Base-by-base conservation (phyloP, 2,888 invertebrate genomes). In the Meandrusa payeni region DNA sequence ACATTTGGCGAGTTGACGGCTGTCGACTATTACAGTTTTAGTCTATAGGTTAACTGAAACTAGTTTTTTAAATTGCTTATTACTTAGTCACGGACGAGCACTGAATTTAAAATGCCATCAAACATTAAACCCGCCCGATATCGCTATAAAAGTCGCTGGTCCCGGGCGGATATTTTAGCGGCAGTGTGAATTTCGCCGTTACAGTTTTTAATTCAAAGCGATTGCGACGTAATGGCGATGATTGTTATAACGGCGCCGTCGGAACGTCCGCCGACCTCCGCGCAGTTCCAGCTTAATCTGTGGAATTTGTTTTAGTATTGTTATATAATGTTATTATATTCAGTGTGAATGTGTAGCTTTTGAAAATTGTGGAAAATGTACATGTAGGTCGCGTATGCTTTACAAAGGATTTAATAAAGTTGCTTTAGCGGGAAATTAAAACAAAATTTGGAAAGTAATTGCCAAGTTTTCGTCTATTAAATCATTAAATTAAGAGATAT, bases 181-280 rank as follows among this genome's bases (percentile, higher is more conserved):
- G 12, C 22, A 20, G 27, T 20, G 41, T 15, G 13, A 28, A 41
- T 34, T 28, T 41, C 34, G 7, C n/a, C 22, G 22, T 22, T 28
- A 34, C 22, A 41, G 41, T 41, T 41, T 41, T 41, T 41, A 41
- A 41, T 41, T 34, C 23, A 11, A 34, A 34, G 10, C 41, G 27
- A 41, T 41, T 28, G 20, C 28, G 20, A 22, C 15, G 15, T 22
- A 31, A 19, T 28, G 26, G 29, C 34, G 15, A 15, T 28, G 34
- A 41, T 41, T 28, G 41, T 7, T 17, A 27, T 17, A 41, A 24
- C 26, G 2, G 11, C 23, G 13, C 13, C n/a, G 13, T 27, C 13
- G 13, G 13, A 5, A 13, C 27, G 2, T 4, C 13, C 2, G n/a
- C 17, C 17, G 32, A 5, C 9, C 6, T 1, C 1, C 11, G 3